These are phyloP conservation scores for Istiophorus platypterus DNA, from an alignment of 2,113 vertebrate genomes.

Conservation along the genomic window DNA sequence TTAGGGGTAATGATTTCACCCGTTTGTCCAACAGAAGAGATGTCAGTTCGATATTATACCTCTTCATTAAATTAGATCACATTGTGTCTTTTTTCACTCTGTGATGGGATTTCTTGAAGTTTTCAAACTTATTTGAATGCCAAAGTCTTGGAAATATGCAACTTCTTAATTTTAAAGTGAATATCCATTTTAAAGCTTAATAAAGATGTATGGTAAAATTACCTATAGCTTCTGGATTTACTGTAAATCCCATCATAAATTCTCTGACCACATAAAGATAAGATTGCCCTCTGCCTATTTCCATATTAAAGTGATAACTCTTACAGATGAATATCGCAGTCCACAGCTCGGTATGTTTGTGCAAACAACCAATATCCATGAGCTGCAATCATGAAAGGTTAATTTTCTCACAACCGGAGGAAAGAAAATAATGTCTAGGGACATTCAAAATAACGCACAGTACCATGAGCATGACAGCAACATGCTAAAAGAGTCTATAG, in stretches of 20 bases:
- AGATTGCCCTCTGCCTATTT: background rate
- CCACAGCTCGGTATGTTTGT: background rate
- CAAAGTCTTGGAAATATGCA: background rate
- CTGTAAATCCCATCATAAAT: background rate
- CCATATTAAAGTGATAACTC: slow-evolving; percentile 46
- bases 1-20: background rate
- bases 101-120: too few relatives aligned
- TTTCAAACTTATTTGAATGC: background rate
- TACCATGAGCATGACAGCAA: background rate
- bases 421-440: background rate
- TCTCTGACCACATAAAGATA: background rate
- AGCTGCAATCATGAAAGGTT: background rate
- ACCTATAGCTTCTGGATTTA: too few relatives aligned
- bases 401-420: background rate
- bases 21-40: background rate
- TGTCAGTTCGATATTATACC: background rate
- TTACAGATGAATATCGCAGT: background rate
- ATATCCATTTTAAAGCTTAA: background rate
- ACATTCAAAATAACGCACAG: background rate
- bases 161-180: background rate
- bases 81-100: background rate
- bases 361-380: background rate
- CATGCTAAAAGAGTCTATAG: background rate
- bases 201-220: background rate
- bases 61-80: background rate